Evolutionary conservation across 2,113 vertebrate species (phyloP), one percentile per base, ranked within the genome.

Genomic region (Erinaceus europaeus): DNA sequence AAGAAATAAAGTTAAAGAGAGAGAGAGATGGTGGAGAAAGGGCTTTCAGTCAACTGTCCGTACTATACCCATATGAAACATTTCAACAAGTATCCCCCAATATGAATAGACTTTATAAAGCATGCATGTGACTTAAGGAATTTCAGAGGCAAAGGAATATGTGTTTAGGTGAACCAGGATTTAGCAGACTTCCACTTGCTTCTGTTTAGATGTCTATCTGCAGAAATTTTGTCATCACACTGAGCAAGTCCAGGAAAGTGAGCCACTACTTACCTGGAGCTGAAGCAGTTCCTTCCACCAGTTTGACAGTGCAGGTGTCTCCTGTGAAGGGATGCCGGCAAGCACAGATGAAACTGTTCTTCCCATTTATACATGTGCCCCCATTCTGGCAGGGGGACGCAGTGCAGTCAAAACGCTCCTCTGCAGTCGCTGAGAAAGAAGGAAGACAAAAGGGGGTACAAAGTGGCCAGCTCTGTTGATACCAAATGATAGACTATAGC

Each of bases 241-340:
- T 38, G 67, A 40, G 65, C 7, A 65, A 44, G 53, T 48, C 18
- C 67, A 71, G 38, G 32, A 15, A 42, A 4, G 53, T 4, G 2
- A 42, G 52, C 48, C 76, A 25, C 38, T 38, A 52, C 97, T 96
- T 96, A 93, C 98, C 97, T 4, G 94, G 91, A 21, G 95, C 94
- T 34, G 88, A 69, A 34, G 96, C 82, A 15, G 96, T 95, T 87
- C 97, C 96, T 0, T 96, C 93, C 53, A 38, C 13, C 69, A 96
- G 79, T 94, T 96, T 98, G 4, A 65, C n/a, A 0, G 96, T 97
- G 25, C 98, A 98, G 86, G 97, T 97, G 86, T 17, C 85, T 59
- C 98, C 97, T 44, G 96, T 95, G 8, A 98, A 98, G 3, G 98
- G 98, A 67, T 97, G 97, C 4, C 97, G 96, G 38, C 98, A 98